A percentile compares a stretch with the other conserved stretches of the same genome.
phyloP scores from a whole-genome alignment of 2,888 invertebrate species.

The Coelogynopora nodosa region DNA sequence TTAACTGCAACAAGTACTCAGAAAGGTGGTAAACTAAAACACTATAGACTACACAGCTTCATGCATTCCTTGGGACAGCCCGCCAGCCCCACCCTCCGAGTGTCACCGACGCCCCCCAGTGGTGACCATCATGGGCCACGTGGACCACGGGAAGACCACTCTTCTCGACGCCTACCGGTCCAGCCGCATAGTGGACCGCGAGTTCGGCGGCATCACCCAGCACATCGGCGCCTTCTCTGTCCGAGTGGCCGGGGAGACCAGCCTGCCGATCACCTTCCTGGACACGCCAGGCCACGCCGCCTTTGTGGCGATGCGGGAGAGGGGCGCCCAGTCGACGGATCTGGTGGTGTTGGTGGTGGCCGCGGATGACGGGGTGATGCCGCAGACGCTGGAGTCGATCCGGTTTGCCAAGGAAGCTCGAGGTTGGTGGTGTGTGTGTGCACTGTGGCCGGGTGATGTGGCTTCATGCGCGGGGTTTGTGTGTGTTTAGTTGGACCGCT shows the following conservation, averaged over 20 bases:
- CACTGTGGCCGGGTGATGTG: too few relatives aligned
- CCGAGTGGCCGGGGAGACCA: neutral
- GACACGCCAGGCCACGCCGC: conserved; percentile 99
- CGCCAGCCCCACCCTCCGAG: conserved; percentile 47
- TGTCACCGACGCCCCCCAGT: conserved; percentile 73
- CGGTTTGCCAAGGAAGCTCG: conserved; percentile 75
- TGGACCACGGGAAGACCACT: conserved; percentile 98
- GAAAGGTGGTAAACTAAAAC: too few relatives aligned
- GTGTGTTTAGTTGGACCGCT: too few relatives aligned
- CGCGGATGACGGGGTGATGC: conserved; percentile 97
- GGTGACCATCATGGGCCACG: conserved; percentile 98
- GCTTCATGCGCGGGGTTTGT: too few relatives aligned
- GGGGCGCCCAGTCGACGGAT: conserved; percentile 93
- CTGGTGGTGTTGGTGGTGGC: conserved; percentile 85
- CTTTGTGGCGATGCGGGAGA: conserved; percentile 83
- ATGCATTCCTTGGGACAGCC: conserved; percentile 41
- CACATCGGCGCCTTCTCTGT: conserved; percentile 92
- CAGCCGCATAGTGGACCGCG: conserved; percentile 78
- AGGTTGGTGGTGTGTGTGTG: conserved; percentile 53
- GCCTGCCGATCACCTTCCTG: conserved; percentile 75
- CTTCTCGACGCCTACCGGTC: conserved; percentile 81
- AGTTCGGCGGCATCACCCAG: conserved; percentile 97
- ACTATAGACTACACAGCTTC: neutral
- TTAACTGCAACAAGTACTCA: too few relatives aligned
- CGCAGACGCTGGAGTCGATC: conserved; percentile 88